Evolutionary conservation across 2,888 invertebrate genomes (phyloP).

Genomic region (Eurytoma californica): DNA sequence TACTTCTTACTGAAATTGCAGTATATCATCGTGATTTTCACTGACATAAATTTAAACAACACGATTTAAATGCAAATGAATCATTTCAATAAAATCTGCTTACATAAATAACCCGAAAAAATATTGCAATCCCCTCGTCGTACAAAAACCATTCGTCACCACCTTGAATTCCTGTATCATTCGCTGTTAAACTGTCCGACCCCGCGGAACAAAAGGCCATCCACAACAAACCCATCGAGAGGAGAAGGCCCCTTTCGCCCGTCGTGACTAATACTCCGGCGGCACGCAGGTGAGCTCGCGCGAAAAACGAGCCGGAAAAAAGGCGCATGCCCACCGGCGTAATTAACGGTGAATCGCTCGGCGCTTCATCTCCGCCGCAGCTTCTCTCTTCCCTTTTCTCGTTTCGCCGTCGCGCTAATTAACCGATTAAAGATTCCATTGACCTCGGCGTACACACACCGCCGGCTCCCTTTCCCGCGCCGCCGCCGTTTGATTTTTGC

Average conservation of each 20-base stretch:
- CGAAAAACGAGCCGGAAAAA: neutral
- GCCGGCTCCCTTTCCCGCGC: conserved; percentile 22
- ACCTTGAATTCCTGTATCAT: no score
- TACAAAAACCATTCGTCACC: no score
- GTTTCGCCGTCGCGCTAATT: conserved; percentile 58
- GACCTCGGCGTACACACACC: conserved; percentile 47
- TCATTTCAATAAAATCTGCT: no score
- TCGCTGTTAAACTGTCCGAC: no score
- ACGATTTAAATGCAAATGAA: no score
- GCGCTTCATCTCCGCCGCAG: conserved; percentile 5
- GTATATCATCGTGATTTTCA: no score
- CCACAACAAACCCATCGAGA: no score
- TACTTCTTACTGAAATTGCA: no score
- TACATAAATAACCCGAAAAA: no score
- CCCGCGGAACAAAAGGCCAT: neutral
- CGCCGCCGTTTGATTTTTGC: conserved; percentile 1
- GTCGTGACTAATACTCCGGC: conserved; percentile 33
- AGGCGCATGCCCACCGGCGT: neutral
- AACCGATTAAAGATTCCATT: conserved; percentile 63
- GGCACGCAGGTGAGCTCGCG: conserved; percentile 11
- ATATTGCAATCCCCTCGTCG: no score
- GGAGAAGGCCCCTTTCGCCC: neutral
- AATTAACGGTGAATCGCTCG: conserved; percentile 48
- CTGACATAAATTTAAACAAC: no score
- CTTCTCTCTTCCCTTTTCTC: conserved; percentile 16